Evolutionary conservation across 2,888 invertebrate genomes (phyloP).

Genomic region (Pristionchus exspectatus): DNA sequence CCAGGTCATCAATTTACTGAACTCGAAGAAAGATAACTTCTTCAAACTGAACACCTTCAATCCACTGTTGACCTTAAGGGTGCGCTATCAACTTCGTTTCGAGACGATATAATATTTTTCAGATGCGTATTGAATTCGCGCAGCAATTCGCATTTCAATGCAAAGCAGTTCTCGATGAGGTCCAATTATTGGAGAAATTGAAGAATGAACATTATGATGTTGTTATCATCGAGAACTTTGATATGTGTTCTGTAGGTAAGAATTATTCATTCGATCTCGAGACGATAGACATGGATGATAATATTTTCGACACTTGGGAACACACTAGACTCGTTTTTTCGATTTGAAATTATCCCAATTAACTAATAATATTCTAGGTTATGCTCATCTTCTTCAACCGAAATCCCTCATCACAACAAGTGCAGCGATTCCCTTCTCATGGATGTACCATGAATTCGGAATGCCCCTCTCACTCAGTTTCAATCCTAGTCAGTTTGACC

Average conservation of each 20-base stretch:
- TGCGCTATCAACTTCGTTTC: background rate
- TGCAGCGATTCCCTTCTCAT: slow-evolving; percentile 9
- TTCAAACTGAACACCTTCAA: slow-evolving; percentile 30
- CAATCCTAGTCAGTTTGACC: slow-evolving; percentile 20
- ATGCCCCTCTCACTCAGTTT: slow-evolving; percentile 7
- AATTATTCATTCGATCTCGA: background rate
- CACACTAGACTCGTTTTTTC: too few species aligned
- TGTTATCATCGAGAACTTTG: slow-evolving; percentile 10
- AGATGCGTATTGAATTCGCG: slow-evolving; percentile 30
- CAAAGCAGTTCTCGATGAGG: slow-evolving; percentile 8
- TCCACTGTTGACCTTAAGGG: background rate
- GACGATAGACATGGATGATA: background rate
- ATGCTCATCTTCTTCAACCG: background rate
- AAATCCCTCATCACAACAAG: slow-evolving; percentile 18
- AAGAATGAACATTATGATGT: slow-evolving; percentile 5
- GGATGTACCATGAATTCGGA: slow-evolving; percentile 32
- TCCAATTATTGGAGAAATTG: slow-evolving; percentile 9
- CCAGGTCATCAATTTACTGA: background rate
- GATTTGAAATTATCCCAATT: background rate
- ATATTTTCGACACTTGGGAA: background rate
- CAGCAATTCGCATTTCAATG: background rate
- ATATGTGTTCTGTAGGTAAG: slow-evolving; percentile 11
- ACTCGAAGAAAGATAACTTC: background rate
- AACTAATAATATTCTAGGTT: background rate
- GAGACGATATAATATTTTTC: background rate